Evolutionary conservation across 2,113 vertebrate species (phyloP).

Genomic region (Spizaetus ornatus): DNA sequence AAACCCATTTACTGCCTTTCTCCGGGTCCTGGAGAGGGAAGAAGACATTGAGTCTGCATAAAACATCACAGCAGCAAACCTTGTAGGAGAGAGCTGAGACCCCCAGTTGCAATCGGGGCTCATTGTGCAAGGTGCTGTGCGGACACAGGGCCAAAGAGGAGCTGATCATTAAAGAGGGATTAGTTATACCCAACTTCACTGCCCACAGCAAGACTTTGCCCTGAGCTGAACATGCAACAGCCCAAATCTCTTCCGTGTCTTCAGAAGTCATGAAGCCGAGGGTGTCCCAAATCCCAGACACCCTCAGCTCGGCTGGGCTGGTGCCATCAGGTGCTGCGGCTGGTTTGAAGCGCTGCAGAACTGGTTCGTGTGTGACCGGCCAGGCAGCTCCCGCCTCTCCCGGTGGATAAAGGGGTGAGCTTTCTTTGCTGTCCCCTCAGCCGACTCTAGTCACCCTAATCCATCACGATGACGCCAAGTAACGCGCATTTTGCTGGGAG

Average conservation of each 20-base stretch:
- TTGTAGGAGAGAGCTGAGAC: background rate
- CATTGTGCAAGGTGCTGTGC: background rate
- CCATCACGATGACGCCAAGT: background rate
- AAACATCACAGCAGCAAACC: background rate
- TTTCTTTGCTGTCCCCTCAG: background rate
- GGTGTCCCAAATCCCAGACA: background rate
- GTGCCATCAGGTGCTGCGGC: background rate
- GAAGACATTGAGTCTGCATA: background rate
- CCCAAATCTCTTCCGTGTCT: background rate
- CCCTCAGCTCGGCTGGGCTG: background rate
- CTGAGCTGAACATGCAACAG: background rate
- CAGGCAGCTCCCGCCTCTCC: background rate
- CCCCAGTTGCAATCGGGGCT: rapidly evolving
- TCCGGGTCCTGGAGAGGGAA: rapidly evolving
- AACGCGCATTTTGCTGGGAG: background rate
- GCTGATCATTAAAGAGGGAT: too few relatives aligned
- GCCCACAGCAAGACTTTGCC: background rate
- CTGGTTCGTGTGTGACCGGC: background rate
- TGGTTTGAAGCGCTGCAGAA: background rate
- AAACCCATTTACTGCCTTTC: background rate
- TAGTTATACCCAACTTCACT: background rate
- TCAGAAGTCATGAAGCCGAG: background rate
- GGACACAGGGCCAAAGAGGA: background rate
- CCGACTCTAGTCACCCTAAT: background rate
- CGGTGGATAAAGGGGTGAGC: background rate